phyloP scores from a whole-genome alignment of 2,113 vertebrate genomes.

The Cyrtonyx montezumae region DNA sequence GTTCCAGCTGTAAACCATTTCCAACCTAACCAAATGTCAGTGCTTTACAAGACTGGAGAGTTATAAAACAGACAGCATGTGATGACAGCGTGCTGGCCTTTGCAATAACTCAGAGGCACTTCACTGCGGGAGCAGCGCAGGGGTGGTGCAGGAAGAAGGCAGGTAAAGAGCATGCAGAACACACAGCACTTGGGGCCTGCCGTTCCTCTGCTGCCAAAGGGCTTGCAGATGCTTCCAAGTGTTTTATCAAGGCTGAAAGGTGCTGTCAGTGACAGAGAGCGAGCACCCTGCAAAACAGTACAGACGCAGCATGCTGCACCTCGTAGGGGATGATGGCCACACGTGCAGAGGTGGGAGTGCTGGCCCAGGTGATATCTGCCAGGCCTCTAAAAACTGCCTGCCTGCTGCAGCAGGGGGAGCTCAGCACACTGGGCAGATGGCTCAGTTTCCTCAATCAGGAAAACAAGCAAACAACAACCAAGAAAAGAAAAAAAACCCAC shows the following conservation, averaged over 20 bases:
- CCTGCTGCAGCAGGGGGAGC: neutral
- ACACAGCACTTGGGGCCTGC: fast-evolving
- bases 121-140: neutral
- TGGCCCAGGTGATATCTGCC: neutral
- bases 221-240: neutral
- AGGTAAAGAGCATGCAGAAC: neutral
- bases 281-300: fast-evolving
- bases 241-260: neutral
- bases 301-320: neutral
- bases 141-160: neutral
- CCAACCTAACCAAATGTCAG: constrained; percentile 9
- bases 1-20: constrained; percentile 1
- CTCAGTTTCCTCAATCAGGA: neutral
- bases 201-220: neutral
- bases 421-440: fast-evolving
- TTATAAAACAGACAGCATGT: neutral
- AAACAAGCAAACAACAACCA: neutral
- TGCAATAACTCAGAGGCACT: neutral
- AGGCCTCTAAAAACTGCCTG: neutral
- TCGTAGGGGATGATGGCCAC: fast-evolving
- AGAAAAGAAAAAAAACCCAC: neutral
- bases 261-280: fast-evolving
- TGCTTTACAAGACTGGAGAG: neutral
- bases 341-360: neutral
- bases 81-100: neutral